These are phyloP conservation scores for Charadrius vociferus DNA, from an alignment of 2,113 vertebrate species.

Conservation along the genomic window DNA sequence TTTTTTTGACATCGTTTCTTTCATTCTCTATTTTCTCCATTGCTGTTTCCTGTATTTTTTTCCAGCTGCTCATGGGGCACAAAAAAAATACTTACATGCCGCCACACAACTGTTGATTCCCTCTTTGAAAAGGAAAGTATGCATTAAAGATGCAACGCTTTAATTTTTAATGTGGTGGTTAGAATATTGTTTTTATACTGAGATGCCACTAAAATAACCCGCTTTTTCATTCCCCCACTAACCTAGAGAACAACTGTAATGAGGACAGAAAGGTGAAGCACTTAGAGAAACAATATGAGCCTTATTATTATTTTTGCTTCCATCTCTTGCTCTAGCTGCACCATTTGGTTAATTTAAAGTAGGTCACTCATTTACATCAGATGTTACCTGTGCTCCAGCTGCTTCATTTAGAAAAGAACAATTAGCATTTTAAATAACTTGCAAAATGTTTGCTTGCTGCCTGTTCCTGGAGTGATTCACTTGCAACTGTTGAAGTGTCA, in stretches of 20 bases:
- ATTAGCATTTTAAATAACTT: conserved; percentile 24
- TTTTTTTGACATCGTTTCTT: background rate
- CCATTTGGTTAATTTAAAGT: background rate
- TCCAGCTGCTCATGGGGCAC: background rate
- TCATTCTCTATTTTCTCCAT: background rate
- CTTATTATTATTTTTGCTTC: background rate
- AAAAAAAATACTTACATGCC: background rate
- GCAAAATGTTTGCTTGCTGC: background rate
- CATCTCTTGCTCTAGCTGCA: background rate
- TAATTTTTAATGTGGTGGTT: conserved; percentile 36
- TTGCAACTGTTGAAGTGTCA: background rate
- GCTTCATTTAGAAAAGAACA: background rate
- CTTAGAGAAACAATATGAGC: background rate
- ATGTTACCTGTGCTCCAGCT: background rate
- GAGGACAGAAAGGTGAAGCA: background rate
- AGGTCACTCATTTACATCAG: conserved; percentile 2
- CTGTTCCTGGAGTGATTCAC: background rate
- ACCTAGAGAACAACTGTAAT: background rate
- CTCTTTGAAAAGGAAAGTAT: background rate
- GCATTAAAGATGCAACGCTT: conserved; percentile 56
- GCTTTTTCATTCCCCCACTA: background rate
- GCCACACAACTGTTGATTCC: background rate
- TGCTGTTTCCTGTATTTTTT: conserved; percentile 13
- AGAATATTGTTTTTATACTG: background rate
- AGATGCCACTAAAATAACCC: conserved; percentile 15